These are phyloP conservation scores for Phorcus lineatus DNA, from an alignment of 2,888 invertebrate species.

Conservation along the genomic window DNA sequence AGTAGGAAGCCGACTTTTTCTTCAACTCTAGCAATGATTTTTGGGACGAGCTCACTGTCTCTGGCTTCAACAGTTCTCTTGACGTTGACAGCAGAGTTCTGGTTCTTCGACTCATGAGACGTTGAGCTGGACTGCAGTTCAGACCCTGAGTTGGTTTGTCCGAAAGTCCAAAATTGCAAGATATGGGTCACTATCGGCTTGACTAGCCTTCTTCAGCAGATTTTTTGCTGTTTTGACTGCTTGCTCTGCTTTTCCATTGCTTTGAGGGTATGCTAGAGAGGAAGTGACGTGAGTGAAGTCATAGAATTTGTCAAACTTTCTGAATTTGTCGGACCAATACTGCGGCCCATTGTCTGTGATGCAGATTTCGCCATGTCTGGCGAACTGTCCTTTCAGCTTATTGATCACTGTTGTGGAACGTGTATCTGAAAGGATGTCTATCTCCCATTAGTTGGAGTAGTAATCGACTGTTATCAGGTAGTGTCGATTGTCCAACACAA, in stretches of 20 bases:
- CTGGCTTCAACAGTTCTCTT: no score
- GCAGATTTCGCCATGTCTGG: slow-evolving; percentile 37
- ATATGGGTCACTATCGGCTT: slow-evolving; percentile 32
- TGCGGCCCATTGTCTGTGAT: slow-evolving; percentile 41
- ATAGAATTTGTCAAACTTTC: no score
- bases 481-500: not conserved
- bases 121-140: slow-evolving; percentile 37
- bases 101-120: slow-evolving; percentile 32
- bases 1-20: no score
- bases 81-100: slow-evolving; percentile 24
- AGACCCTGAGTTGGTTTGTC: slow-evolving; percentile 42
- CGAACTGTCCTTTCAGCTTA: slow-evolving; percentile 34
- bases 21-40: no score
- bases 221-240: slow-evolving; percentile 42
- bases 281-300: slow-evolving; percentile 36
- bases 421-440: not conserved
- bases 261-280: slow-evolving; percentile 31
- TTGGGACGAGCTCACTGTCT: no score
- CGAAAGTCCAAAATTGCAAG: slow-evolving; percentile 40
- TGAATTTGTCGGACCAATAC: slow-evolving; percentile 32
- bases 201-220: slow-evolving; percentile 31
- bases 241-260: no score
- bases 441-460: slow-evolving; percentile 10
- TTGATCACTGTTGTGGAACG: slow-evolving; percentile 29
- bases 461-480: slow-evolving; percentile 16